Percentiles rank a stretch among this genome's conserved stretches.
Conservation (phyloP, 2,888 invertebrate genomes). For the Laspeyria flexula region DNA sequence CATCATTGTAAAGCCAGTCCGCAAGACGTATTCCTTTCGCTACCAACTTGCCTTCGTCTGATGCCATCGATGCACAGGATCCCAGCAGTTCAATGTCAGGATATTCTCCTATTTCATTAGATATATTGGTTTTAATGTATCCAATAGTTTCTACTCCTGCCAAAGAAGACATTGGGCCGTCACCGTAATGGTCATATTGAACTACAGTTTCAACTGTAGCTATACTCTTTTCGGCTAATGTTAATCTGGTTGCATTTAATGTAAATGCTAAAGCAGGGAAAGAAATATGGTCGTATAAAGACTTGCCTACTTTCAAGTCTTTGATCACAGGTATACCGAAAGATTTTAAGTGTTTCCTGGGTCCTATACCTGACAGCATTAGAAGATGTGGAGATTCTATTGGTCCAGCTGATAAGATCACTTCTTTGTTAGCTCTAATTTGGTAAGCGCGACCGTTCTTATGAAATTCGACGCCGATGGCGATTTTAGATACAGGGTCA, state of each 20-base stretch:
- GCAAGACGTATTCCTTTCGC: constrained; percentile 71
- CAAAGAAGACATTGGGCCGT: constrained; percentile 82
- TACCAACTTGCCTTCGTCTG: constrained; percentile 81
- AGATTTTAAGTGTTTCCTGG: constrained; percentile 84
- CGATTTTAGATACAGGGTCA: constrained; percentile 80
- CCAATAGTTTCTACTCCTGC: constrained; percentile 87
- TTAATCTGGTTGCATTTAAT: constrained; percentile 74
- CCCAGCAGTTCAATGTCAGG: constrained; percentile 89
- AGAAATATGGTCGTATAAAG: constrained; percentile 89
- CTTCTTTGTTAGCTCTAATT: constrained; percentile 81
- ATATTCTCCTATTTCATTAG: constrained; percentile 80
- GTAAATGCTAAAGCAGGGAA: constrained; percentile 85
- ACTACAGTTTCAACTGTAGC: constrained; percentile 63
- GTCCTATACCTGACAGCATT: constrained; percentile 89
- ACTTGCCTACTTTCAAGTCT: constrained; percentile 88
- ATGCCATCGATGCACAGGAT: constrained; percentile 83
- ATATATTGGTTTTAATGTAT: constrained; percentile 86
- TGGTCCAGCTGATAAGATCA: constrained; percentile 89
- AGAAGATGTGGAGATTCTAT: constrained; percentile 92
- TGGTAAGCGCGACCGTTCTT: constrained; percentile 75
- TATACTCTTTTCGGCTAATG: constrained; percentile 59
- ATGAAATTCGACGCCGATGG: constrained; percentile 68
- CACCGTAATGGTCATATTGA: constrained; percentile 71
- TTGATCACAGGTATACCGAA: constrained; percentile 86
- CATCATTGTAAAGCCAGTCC: constrained; percentile 73